Conservation (phyloP, 2,888 invertebrate species). For the Euspilapteryx auroguttella region DNA sequence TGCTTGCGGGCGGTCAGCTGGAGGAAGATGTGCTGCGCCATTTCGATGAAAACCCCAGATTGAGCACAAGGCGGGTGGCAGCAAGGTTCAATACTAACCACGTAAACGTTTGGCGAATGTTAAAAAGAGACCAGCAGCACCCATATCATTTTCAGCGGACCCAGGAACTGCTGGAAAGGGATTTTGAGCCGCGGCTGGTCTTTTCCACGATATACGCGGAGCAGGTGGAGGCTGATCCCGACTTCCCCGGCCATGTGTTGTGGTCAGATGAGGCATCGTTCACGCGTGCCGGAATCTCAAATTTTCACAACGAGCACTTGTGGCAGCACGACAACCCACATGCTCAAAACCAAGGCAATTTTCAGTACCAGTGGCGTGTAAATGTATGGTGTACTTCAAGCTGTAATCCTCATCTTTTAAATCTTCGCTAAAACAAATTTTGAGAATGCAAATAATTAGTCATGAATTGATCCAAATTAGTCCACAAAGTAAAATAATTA, state of each 20-base stretch:
- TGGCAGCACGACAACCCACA: background rate
- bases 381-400: too few species aligned
- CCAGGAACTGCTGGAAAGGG: conserved; percentile 9
- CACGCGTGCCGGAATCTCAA: background rate
- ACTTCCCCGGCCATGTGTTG: background rate
- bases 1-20: background rate
- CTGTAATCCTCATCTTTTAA: too few species aligned
- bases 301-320: background rate
- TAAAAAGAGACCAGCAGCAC: conserved; percentile 20
- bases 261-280: background rate
- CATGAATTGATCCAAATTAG: too few species aligned
- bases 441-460: too few species aligned
- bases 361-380: background rate
- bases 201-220: background rate
- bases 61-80: background rate
- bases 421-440: too few species aligned
- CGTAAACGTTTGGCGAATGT: conserved; percentile 18
- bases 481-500: too few species aligned
- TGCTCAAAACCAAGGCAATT: background rate
- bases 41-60: background rate
- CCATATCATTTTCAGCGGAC: conserved; percentile 35
- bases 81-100: background rate
- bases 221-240: background rate
- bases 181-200: background rate
- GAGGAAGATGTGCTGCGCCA: background rate